Evolutionary conservation across 2,888 invertebrate species (phyloP).

Genomic region (Trachelus stipa): DNA sequence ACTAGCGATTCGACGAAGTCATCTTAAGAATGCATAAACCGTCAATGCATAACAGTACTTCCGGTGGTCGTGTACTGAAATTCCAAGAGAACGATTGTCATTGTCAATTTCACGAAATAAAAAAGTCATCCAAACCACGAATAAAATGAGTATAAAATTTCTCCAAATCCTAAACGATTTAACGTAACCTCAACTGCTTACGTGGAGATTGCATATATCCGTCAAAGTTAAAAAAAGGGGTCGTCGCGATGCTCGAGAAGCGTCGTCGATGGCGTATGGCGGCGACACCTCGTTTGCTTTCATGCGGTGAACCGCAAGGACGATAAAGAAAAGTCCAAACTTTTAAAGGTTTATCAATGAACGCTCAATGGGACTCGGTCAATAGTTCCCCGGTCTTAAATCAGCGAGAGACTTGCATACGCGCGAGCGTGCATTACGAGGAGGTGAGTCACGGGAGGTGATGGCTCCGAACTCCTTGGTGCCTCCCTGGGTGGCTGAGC

Average conservation of each 20-base stretch:
- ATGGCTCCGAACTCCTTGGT: not conserved
- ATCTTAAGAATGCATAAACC: not conserved
- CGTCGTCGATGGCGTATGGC: not conserved
- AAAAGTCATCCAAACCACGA: not conserved
- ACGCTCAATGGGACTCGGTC: conserved; percentile 47
- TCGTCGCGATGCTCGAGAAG: not conserved
- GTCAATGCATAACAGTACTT: not conserved
- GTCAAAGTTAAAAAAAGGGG: not conserved
- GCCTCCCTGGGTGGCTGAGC: not conserved
- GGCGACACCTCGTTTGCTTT: conserved; percentile 18
- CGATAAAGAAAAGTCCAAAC: conserved; percentile 36
- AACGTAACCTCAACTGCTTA: not conserved
- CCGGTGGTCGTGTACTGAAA: not conserved
- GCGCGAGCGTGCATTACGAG: conserved; percentile 11
- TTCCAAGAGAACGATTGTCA: not conserved
- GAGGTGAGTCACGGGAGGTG: conserved; percentile 1
- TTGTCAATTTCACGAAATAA: not conserved
- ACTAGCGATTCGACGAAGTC: not conserved
- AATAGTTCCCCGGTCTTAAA: conserved; percentile 37
- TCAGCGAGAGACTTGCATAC: conserved; percentile 6
- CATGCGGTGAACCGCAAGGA: conserved; percentile 10
- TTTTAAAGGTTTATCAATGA: conserved; percentile 41
- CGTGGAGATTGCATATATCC: too few relatives aligned
- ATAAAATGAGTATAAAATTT: not conserved
- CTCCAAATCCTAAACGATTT: not conserved